Base-by-base conservation (phyloP, 2,797 vertebrate species). In the Spinibarbus caldwelli region DNA sequence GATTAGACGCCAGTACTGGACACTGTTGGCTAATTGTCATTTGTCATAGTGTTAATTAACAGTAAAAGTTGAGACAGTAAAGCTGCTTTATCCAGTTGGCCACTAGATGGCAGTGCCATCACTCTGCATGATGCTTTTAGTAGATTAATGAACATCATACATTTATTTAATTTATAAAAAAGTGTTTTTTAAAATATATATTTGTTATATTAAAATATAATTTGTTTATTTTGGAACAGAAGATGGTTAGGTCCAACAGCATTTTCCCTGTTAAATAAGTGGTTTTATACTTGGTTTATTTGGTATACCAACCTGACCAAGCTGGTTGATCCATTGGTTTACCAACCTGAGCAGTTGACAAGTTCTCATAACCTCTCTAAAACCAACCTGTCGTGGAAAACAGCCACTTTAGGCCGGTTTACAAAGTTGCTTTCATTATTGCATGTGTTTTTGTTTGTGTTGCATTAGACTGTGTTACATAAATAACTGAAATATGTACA, bases 61-160 rank as follows among this genome's bases (percentile, higher is more conserved):
- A 79, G 19, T 78, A 29, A 64, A 64, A 14, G 17, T 78, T 59
- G 6, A 66, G 29, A 64, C 26, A 7, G 29, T 64, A 78, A 45
- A 59, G 4, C 15, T 66, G 38, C 72, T 76, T n/a, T 4, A 9
- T 15, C 12, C 62, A 66, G 14, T 68, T 15, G 34, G 41, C 10
- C 86, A 81, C 82, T 59, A 81, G 82, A 62, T 54, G 86, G 86
- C 86, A 71, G 57, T 68, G 47, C 3, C 36, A 57, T 70, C 47
- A 84, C 57, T 17, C 23, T 7, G 31, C 31, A 15, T 17, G 5
- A 9, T 64, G 15, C 70, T n/a, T 75, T 21, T 21, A 26, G 59
- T 17, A 14, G 38, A 47, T 72, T 23, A 41, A 14, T 36, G 52
- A 70, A 12, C n/a, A 57, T 62, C 17, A n/a, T 45, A 5, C 15